phyloP scores from a whole-genome alignment of 2,888 invertebrate species.

The Agriopis marginaria region DNA sequence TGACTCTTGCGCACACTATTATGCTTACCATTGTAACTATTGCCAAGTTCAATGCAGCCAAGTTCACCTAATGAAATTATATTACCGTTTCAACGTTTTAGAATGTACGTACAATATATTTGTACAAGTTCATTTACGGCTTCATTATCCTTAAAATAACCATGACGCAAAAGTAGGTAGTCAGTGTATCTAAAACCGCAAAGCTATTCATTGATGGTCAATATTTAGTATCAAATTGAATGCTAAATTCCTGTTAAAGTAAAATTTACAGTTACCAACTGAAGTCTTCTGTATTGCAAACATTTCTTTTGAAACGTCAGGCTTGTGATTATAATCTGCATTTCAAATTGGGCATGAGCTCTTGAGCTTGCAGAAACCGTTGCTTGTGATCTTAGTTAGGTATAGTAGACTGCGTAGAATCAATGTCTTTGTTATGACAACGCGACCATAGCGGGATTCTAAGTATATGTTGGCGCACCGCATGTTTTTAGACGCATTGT shows the following conservation, averaged over 20 bases:
- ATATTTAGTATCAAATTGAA: constrained; percentile 45
- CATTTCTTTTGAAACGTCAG: constrained; percentile 26
- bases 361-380: constrained; percentile 16
- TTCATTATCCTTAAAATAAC: constrained; percentile 4
- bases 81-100: constrained; percentile 16
- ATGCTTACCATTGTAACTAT: constrained; percentile 19
- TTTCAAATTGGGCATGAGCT: constrained; percentile 24
- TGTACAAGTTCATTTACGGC: not conserved
- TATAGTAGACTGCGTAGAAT: constrained; percentile 41
- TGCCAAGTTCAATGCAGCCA: constrained; percentile 27
- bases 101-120: not conserved
- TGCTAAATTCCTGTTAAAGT: constrained; percentile 19
- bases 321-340: constrained; percentile 47
- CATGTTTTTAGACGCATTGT: constrained; percentile 50
- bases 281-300: constrained; percentile 11
- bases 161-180: constrained; percentile 13
- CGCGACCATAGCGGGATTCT: constrained; percentile 48
- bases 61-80: constrained; percentile 23
- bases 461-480: constrained; percentile 44
- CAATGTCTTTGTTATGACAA: constrained; percentile 50
- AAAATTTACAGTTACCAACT: constrained; percentile 13
- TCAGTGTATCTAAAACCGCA: constrained; percentile 18
- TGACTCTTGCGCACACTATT: constrained; percentile 11
- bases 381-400: constrained; percentile 38
- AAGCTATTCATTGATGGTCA: constrained; percentile 40